These are phyloP conservation scores for Conus betulinus DNA, from an alignment of 1,140 invertebrate genomes.

Conservation along the genomic window DNA sequence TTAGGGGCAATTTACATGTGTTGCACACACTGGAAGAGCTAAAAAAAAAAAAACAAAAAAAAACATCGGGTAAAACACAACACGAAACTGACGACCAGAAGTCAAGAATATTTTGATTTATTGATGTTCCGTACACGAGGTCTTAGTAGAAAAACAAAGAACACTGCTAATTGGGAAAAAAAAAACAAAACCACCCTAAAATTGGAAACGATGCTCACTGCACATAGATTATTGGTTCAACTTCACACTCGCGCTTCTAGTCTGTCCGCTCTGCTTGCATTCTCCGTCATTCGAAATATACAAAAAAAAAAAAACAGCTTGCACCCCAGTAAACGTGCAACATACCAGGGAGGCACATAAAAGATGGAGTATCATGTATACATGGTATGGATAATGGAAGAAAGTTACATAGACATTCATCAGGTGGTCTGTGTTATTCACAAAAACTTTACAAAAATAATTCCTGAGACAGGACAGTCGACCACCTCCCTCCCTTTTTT, in stretches of 20 bases:
- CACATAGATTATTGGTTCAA: background rate
- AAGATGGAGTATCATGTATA: too few species aligned
- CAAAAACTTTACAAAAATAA: too few species aligned
- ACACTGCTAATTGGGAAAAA: background rate
- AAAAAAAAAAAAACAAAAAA: background rate
- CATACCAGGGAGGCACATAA: background rate
- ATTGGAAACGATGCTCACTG: slow-evolving; percentile 31
- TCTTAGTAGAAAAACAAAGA: background rate
- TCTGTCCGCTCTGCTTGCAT: background rate
- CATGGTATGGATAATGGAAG: too few species aligned
- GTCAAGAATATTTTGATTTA: slow-evolving; percentile 28
- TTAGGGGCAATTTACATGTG: background rate
- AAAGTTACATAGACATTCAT: too few species aligned
- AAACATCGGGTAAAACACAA: background rate
- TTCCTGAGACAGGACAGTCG: too few species aligned
- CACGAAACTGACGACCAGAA: background rate
- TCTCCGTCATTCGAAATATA: background rate
- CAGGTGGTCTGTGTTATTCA: too few species aligned
- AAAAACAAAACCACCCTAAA: slow-evolving; percentile 25
- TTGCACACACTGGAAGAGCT: too few species aligned
- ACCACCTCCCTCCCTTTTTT: too few species aligned
- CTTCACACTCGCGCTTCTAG: too few species aligned
- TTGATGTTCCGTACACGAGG: slow-evolving; percentile 4
- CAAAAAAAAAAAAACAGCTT: too few species aligned
- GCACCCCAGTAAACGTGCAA: too few species aligned